Percentiles rank a stretch among this genome's conserved stretches.
Conservation (phyloP, 2,113 vertebrate species). For the Sceloporus undulatus region DNA sequence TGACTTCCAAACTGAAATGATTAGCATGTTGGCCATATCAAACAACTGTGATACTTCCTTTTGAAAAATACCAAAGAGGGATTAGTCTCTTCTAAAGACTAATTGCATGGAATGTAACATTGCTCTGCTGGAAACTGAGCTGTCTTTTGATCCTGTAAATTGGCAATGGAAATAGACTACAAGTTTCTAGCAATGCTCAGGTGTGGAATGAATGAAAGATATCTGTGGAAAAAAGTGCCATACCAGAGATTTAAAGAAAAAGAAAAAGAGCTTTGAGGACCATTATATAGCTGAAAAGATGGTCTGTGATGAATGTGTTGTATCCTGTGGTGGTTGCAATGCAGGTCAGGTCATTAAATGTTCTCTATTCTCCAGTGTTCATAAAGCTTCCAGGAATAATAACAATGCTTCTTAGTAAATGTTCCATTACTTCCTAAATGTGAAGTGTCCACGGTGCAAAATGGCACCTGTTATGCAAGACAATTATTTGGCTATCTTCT, state of each 20-base stretch:
- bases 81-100: conserved; percentile 27
- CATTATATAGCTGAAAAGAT: neutral
- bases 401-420: conserved; percentile 2
- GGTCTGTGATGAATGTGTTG: neutral
- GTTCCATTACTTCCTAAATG: neutral
- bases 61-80: conserved; percentile 17
- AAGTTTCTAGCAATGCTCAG: neutral
- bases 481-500: neutral
- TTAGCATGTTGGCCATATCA: conserved; percentile 1
- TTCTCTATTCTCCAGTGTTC: neutral
- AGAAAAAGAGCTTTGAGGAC: neutral
- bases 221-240: neutral
- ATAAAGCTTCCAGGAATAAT: neutral
- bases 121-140: neutral
- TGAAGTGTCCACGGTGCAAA: neutral
- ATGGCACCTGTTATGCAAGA: neutral
- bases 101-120: conserved; percentile 7
- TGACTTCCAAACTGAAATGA: neutral
- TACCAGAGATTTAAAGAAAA: neutral
- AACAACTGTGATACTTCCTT: neutral
- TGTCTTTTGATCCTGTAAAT: conserved; percentile 18
- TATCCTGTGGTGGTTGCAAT: neutral
- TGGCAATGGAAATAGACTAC: conserved; percentile 17
- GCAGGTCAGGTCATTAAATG: conserved; percentile 20
- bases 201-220: conserved; percentile 10